These are phyloP conservation scores for Plusia festucae DNA, from an alignment of 2,888 invertebrate genomes.

Conservation along the genomic window DNA sequence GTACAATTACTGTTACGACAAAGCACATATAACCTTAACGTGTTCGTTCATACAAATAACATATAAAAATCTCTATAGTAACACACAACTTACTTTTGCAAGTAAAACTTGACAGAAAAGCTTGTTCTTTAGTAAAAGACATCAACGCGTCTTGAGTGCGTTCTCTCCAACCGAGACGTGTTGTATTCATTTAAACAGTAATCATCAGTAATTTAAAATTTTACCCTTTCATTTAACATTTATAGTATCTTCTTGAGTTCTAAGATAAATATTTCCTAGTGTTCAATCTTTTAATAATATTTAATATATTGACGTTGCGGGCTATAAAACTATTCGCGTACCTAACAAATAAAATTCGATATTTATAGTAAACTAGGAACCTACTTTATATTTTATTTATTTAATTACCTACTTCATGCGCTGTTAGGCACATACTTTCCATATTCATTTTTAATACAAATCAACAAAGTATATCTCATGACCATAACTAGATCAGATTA, in stretches of 20 bases:
- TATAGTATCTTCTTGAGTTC: background rate
- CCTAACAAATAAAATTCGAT: background rate
- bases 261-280: background rate
- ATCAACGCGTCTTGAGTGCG: slow-evolving; percentile 68
- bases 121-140: slow-evolving; percentile 67
- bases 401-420: no score
- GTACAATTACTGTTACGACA: background rate
- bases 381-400: no score
- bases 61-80: background rate
- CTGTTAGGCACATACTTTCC: no score
- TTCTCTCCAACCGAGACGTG: background rate
- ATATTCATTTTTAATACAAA: no score
- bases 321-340: background rate
- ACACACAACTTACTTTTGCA: background rate
- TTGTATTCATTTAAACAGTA: background rate
- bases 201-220: background rate
- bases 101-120: slow-evolving; percentile 12
- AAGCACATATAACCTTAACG: background rate
- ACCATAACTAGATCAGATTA: no score
- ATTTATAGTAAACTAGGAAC: no score
- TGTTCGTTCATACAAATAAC: background rate
- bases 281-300: no score
- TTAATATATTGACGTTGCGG: no score
- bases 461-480: background rate
- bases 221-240: background rate